Evolutionary conservation across 2,888 invertebrate species (phyloP), one percentile per base, ranked within the genome.

Genomic region (Ophraella communa): DNA sequence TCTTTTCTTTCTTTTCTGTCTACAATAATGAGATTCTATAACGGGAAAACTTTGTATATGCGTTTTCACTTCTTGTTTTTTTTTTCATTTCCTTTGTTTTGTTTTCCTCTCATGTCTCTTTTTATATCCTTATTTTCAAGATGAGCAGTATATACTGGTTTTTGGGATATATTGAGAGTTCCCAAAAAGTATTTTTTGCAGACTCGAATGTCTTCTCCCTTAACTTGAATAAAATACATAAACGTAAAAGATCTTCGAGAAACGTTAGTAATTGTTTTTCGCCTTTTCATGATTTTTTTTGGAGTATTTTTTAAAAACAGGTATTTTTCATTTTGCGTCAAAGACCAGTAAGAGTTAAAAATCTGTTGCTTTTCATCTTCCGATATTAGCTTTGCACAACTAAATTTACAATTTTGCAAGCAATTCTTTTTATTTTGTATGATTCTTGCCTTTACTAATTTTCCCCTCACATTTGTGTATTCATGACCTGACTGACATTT

Each of bases 241-340:
- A 47, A 62, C n/a, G 33, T 33, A 56, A 27, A 62, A 21, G 23
- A 21, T 54, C 62, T 33, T 23, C 55, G 27, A 10, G 55, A 55
- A 23, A 17, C 17, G 39, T 30, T 23, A 42, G 24, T 27, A 11
- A 8, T 35, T 52, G 62, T 62, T 45, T 56, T 55, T 45, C 62
- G 55, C 20, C 47, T 18, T 35, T 62, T 45, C 4, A n/a, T 55
- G 4, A 11, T n/a, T 33, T 62, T 62, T 33, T 55, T 27, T 23
- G 62, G 55, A 27, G 47, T 35, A 4, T 55, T 47, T 56, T 35
- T 62, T 10, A 55, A 23, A 35, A 55, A 62, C 7, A 62, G 18
- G 24, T 62, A 55, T 62, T 62, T 62, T 62, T 55, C 62, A 23
- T 62, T 62, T 55, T 55, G 62, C n/a, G 55, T 55, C 35, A 47